Percentiles rank a stretch among this genome's conserved stretches.
These are phyloP conservation scores for Rhincodon typus DNA, from an alignment of 2,797 vertebrate species.

Conservation along the genomic window DNA sequence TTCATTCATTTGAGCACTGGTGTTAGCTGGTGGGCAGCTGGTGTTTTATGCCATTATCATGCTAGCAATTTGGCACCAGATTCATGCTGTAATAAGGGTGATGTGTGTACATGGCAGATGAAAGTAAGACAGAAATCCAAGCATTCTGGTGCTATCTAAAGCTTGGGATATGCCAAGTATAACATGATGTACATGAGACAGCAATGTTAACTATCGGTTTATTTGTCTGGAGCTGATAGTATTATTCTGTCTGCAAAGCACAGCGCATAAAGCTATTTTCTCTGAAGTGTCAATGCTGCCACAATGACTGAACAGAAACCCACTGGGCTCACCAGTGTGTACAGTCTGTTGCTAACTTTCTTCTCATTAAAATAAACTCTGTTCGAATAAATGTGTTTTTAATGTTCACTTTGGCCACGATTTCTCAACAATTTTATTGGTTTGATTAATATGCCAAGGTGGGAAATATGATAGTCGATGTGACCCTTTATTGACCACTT, in stretches of 20 bases:
- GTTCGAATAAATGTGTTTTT: not conserved
- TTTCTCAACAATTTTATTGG: not conserved
- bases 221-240: not conserved
- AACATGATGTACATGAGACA: not conserved
- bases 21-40: conserved; percentile 5
- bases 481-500: no score
- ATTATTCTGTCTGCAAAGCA: not conserved
- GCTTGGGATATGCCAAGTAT: not conserved
- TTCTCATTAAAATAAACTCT: not conserved
- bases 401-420: not conserved
- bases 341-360: not conserved
- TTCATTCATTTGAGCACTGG: not conserved
- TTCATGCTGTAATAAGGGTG: not conserved
- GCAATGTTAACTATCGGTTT: not conserved
- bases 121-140: not conserved
- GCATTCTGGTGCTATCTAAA: conserved; percentile 7
- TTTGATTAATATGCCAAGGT: no score
- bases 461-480: not conserved
- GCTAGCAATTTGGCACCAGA: not conserved
- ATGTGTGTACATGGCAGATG: not conserved
- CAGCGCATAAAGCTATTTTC: not conserved
- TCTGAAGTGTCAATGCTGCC: not conserved
- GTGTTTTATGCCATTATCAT: not conserved
- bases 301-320: not conserved
- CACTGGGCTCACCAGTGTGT: not conserved